Evolutionary conservation across 2,888 invertebrate genomes (phyloP).

Genomic region (Ormyrus labotus): DNA sequence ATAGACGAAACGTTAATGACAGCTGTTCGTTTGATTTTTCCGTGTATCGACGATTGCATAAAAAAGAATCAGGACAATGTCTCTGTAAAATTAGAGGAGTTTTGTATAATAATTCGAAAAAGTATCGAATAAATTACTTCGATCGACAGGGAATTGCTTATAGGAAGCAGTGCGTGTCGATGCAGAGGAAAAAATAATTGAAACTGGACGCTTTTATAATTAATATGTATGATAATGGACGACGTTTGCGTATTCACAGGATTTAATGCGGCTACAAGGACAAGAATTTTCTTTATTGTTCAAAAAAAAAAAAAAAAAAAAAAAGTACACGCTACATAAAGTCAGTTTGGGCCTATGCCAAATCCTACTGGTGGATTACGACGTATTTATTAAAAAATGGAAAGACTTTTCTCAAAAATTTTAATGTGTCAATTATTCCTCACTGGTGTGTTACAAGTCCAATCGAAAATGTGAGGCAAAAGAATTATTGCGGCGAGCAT

Average conservation of each 20-base stretch:
- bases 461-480: constrained; percentile 46
- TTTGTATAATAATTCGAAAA: constrained; percentile 52
- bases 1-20: no score
- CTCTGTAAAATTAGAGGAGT: constrained; percentile 47
- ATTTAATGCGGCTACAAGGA: constrained; percentile 45
- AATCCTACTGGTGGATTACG: constrained; percentile 37
- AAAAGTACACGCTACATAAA: constrained; percentile 42
- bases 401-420: constrained; percentile 56
- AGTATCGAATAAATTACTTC: constrained; percentile 36
- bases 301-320: not conserved
- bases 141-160: constrained; percentile 26
- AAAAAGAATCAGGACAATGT: constrained; percentile 31
- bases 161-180: constrained; percentile 23
- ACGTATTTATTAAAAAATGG: constrained; percentile 44
- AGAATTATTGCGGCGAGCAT: constrained; percentile 28
- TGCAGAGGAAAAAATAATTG: constrained; percentile 31
- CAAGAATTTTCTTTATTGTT: constrained; percentile 33
- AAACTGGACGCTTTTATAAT: constrained; percentile 56
- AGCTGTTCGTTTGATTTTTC: constrained; percentile 19
- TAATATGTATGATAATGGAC: constrained; percentile 50
- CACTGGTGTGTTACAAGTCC: constrained; percentile 51
- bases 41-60: not conserved
- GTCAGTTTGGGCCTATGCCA: constrained; percentile 51
- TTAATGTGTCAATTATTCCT: constrained; percentile 58
- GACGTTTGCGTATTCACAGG: constrained; percentile 45